Percentiles rank a stretch among this genome's conserved stretches.
Conservation (phyloP, 2,797 vertebrate genomes). For the Notamacropus eugenii region DNA sequence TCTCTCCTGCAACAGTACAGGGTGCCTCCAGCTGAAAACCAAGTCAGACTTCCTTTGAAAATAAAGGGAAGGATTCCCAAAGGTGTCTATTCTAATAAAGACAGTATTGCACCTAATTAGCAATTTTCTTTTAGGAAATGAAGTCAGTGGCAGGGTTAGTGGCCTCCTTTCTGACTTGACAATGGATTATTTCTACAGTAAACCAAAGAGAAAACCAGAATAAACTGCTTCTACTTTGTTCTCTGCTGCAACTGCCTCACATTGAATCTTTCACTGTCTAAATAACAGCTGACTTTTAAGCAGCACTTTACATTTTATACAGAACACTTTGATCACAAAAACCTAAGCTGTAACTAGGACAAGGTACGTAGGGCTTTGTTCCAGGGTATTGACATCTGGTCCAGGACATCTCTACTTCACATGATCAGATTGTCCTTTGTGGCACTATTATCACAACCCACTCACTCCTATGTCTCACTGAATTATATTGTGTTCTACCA, state of each 20-base stretch:
- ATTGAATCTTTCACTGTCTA: constrained; percentile 3
- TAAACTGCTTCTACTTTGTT: constrained; percentile 5
- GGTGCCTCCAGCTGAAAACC: constrained; percentile 52
- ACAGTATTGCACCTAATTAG: constrained; percentile 14
- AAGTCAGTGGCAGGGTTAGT: constrained; percentile 56
- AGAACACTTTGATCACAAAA: background rate
- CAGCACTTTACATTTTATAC: background rate
- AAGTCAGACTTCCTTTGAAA: constrained; percentile 58
- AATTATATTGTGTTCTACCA: background rate
- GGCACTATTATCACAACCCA: background rate
- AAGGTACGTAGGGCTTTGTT: background rate
- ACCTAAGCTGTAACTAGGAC: background rate
- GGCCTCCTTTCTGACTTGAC: constrained; percentile 32
- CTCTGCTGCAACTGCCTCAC: constrained; percentile 6
- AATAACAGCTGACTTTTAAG: background rate
- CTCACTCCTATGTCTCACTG: background rate
- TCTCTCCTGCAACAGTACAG: constrained; percentile 46
- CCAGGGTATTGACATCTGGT: background rate
- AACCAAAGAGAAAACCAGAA: constrained; percentile 48
- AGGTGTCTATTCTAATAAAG: constrained; percentile 67
- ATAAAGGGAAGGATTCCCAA: constrained; percentile 57
- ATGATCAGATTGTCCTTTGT: background rate
- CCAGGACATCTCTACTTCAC: background rate
- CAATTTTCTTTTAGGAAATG: constrained; percentile 60
- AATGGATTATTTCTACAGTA: constrained; percentile 28